These are phyloP conservation scores for Thamnophis elegans DNA, from an alignment of 2,797 vertebrate genomes.

Conservation along the genomic window DNA sequence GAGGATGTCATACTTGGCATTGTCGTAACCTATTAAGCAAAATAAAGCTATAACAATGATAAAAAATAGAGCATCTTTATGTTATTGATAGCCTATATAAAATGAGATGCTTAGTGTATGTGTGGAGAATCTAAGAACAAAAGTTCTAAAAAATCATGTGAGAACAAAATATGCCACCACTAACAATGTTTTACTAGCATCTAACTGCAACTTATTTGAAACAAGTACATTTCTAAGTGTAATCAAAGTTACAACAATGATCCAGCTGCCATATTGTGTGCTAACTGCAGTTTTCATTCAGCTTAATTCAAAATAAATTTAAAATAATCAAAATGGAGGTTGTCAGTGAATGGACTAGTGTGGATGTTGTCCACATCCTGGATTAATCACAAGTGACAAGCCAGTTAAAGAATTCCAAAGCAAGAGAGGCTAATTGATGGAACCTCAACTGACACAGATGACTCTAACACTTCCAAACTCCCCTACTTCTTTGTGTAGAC, in stretches of 20 bases:
- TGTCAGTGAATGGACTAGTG: neutral
- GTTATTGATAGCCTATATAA: neutral
- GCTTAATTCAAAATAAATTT: neutral
- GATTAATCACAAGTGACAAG: neutral
- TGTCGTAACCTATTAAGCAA: neutral
- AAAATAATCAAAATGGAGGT: neutral
- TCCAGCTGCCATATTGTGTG: neutral
- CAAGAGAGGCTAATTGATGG: neutral
- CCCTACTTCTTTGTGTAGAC: neutral
- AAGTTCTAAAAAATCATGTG: neutral
- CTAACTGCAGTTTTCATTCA: neutral
- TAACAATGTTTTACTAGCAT: neutral
- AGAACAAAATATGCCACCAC: neutral
- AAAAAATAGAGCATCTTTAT: neutral
- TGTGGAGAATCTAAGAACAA: neutral
- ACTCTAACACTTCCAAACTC: neutral
- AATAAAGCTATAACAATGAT: neutral
- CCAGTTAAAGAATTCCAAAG: neutral
- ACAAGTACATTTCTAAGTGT: neutral
- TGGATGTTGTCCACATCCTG: neutral
- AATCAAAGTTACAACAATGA: neutral
- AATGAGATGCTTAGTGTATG: neutral
- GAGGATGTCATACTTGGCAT: neutral
- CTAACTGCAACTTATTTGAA: neutral
- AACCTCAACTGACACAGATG: neutral